Conservation (phyloP, 1,140 invertebrate genomes). For the Monochamus saltuarius region DNA sequence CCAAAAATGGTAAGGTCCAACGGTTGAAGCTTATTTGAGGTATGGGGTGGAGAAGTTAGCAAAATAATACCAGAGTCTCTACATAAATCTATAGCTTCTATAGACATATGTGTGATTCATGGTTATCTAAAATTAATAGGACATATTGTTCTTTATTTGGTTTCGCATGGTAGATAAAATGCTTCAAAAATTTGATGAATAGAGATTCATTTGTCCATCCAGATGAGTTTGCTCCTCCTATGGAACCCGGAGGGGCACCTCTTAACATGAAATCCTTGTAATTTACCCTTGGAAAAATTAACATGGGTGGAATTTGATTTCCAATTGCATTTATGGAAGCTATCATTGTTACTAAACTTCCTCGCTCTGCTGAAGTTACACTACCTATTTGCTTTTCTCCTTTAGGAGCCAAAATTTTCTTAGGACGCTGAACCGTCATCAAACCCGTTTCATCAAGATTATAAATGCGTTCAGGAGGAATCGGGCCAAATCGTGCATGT, state of each 20-base stretch:
- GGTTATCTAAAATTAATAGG: constrained; percentile 51
- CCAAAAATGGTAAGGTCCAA: constrained; percentile 22
- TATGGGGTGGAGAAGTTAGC: constrained; percentile 49
- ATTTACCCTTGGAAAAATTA: constrained; percentile 48
- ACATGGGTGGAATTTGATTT: constrained; percentile 46
- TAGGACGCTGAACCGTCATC: constrained; percentile 29
- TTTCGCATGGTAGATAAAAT: constrained; percentile 46
- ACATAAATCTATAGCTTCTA: constrained; percentile 35
- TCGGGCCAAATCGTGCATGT: constrained; percentile 33
- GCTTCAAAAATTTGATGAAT: constrained; percentile 47
- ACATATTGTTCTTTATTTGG: constrained; percentile 18
- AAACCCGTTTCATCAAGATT: constrained; percentile 36
- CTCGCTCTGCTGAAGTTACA: constrained; percentile 45
- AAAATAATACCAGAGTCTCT: constrained; percentile 46
- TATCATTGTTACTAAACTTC: constrained; percentile 40
- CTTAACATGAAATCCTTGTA: constrained; percentile 40
- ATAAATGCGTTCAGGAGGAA: constrained; percentile 33
- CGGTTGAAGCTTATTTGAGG: constrained; percentile 22
- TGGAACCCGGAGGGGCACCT: constrained; percentile 21
- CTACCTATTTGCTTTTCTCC: constrained; percentile 47
- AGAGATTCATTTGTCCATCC: constrained; percentile 52
- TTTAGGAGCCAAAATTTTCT: constrained; percentile 35
- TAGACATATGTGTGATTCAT: constrained; percentile 45
- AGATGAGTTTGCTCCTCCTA: constrained; percentile 40
- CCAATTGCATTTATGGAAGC: constrained; percentile 46